Evolutionary conservation across 2,888 invertebrate species (phyloP).

Genomic region (Scotopteryx bipunctaria): DNA sequence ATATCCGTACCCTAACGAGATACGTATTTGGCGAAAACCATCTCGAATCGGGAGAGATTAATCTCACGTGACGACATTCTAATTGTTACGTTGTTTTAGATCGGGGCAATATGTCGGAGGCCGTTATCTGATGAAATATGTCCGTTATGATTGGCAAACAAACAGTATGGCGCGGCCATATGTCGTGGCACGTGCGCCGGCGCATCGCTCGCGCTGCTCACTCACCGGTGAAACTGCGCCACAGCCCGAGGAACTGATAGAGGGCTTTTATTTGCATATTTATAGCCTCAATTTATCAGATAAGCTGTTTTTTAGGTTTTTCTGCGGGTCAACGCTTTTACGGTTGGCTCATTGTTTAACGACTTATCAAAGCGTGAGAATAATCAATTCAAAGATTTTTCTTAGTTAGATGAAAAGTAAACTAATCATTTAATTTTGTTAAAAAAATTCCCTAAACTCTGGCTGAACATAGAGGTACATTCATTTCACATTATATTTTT

Average conservation of each 20-base stretch:
- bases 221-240: constrained; percentile 76
- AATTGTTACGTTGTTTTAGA: constrained; percentile 80
- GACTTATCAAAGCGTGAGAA: neutral
- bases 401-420: too few relatives aligned
- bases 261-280: constrained; percentile 27
- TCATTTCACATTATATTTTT: too few relatives aligned
- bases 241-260: constrained; percentile 38
- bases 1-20: constrained; percentile 40
- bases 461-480: too few relatives aligned
- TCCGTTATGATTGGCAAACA: constrained; percentile 84
- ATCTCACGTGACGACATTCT: constrained; percentile 63
- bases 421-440: neutral
- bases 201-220: constrained; percentile 75
- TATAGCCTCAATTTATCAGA: constrained; percentile 18
- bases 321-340: constrained; percentile 17
- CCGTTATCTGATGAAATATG: constrained; percentile 84
- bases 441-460: too few relatives aligned
- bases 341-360: neutral
- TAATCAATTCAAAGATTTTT: too few relatives aligned
- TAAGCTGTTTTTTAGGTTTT: constrained; percentile 15
- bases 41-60: constrained; percentile 58
- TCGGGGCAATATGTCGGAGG: constrained; percentile 73
- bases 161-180: constrained; percentile 82
- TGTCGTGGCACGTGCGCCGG: constrained; percentile 81
- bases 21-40: constrained; percentile 56